Evolutionary conservation across 37 sponge, comb jelly and placozoan species (phyloP).

Genomic region (Eunapius fragilis): DNA sequence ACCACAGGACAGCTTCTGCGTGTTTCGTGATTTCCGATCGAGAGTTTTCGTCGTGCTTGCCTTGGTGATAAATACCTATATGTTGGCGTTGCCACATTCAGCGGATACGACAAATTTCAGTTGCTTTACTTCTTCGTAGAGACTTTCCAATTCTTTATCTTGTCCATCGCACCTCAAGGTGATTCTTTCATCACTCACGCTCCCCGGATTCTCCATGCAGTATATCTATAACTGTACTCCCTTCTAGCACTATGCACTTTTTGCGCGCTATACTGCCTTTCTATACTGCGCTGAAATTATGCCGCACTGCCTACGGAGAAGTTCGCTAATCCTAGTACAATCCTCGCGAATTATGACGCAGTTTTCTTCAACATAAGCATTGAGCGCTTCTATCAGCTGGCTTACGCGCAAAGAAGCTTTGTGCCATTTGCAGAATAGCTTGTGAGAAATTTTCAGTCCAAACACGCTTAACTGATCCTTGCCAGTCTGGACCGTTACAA

Average conservation of each 20-base stretch:
- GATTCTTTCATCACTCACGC: neutral
- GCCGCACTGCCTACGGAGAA: neutral
- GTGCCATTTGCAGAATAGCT: neutral
- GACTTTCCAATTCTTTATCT: neutral
- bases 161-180: neutral
- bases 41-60: neutral
- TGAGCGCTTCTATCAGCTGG: neutral
- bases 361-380: neutral
- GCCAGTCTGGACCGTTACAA: neutral
- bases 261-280: neutral
- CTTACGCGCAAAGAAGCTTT: neutral
- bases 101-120: neutral
- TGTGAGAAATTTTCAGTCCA: neutral
- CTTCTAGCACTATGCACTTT: neutral
- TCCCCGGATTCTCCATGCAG: neutral
- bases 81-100: neutral
- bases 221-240: neutral
- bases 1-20: neutral
- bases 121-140: neutral
- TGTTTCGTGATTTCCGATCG: neutral
- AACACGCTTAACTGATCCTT: neutral
- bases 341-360: neutral
- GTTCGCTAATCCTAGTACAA: neutral
- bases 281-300: neutral
- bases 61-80: neutral